Percentiles rank a stretch among this genome's conserved stretches.
phyloP scores from a whole-genome alignment of 2,113 vertebrate genomes.

The Mesembrinibis cayennensis region DNA sequence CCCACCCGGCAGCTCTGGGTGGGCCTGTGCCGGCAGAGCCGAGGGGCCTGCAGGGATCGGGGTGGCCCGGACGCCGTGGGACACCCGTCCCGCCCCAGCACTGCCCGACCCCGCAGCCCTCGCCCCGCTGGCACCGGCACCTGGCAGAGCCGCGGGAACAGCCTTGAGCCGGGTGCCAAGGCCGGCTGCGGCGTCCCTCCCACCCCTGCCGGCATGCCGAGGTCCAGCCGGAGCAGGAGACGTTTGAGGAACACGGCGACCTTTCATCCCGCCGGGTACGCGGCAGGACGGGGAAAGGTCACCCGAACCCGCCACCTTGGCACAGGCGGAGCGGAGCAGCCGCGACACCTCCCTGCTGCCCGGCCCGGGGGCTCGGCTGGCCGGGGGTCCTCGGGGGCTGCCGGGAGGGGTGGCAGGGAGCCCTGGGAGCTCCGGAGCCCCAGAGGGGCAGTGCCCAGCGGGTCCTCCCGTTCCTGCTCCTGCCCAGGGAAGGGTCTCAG shows the following conservation, averaged over 20 bases:
- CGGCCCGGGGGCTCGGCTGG: fast-evolving
- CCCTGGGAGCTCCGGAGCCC: neutral
- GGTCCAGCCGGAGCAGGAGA: neutral
- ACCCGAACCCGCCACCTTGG: neutral
- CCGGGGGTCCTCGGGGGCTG: neutral
- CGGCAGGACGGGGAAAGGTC: slow-evolving; percentile 12
- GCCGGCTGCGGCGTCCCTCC: neutral
- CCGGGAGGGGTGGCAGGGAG: neutral
- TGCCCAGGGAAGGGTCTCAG: neutral
- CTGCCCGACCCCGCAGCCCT: neutral
- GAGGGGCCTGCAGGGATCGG: neutral
- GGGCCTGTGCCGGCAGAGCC: neutral
- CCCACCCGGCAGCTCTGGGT: neutral
- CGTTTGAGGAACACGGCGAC: neutral
- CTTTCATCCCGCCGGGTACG: neutral
- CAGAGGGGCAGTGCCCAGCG: fast-evolving
- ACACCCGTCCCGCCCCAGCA: neutral
- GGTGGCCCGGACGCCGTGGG: neutral
- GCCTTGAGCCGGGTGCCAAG: neutral
- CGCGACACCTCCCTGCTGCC: neutral
- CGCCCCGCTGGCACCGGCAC: neutral
- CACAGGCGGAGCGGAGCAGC: neutral
- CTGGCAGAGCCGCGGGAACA: neutral
- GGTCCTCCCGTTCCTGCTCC: neutral
- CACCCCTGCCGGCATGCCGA: neutral